Evolutionary conservation across 92 coral and sea anemone species (phyloP), one percentile per base, ranked within the genome.

Genomic region (Phenganax marumi): DNA sequence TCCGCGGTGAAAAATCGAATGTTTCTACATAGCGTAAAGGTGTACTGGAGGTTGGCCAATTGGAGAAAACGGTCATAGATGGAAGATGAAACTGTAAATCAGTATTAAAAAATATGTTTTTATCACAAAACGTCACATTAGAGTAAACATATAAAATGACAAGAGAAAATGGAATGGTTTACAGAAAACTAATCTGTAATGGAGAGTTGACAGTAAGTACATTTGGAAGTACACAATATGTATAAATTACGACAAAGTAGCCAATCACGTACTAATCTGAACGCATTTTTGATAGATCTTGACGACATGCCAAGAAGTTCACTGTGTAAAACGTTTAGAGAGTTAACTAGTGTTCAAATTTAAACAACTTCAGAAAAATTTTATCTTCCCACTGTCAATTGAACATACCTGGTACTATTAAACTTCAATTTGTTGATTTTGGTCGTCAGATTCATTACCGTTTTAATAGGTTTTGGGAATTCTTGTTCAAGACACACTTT

Each of bases 21-120:
- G 91, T 72, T 70, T 88, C 83, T 10, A 95, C 96, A 75, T 95
- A 95, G 77, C 96, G 54, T 61, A 95, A 89, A 5, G 98, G 93
- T 22, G 95, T 90, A 18, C 87, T 88, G 51, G 90, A 62, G 22
- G 88, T 87, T n/a, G 98, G 98, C 98, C 98, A 95, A 91, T 95
- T 95, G 43, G 93, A 89, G 85, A 95, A 95, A 73, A 91, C 98
- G 12, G 96, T 86, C 12, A 95, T 82, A 25, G 98, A 92, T 1
- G 98, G 93, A 8, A 95, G 82, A 56, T 95, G 98, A 8, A 95
- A 76, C 98, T 95, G 68, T 12, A 14, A 61, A 74, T n/a, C 33
- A 19, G 19, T 53, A 14, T 51, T 71, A 70, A 13, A 12, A n/a
- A 33, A 18, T 26, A 43, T 16, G 2, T 56, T 14, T 21, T 14